Base-by-base conservation (phyloP, 2,113 vertebrate species). In the Naja naja region DNA sequence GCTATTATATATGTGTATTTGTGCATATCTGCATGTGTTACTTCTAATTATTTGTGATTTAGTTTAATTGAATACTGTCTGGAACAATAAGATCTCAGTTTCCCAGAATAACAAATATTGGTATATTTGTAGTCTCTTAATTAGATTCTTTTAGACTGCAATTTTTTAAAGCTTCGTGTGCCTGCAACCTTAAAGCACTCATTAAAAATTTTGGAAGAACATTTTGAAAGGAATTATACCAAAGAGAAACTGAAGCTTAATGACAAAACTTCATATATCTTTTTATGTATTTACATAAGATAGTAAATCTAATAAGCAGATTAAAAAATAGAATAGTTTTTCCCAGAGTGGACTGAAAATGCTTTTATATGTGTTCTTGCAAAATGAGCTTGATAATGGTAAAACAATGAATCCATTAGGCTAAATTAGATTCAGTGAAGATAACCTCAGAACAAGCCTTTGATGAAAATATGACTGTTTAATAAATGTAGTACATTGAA, bases 261-360 rank as follows among this genome's bases (percentile, higher is more conserved):
- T 96, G 94, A 94, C 95, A 95, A 93, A 95, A 93, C 90, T 96
- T 97, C 96, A 92, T 95, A 94, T 97, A 96, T 95, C 95, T 95
- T 81, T 85, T 27, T 91, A 93, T 96, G 90, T 95, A 95, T 94
- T 94, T 93, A 93, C 95, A 94, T 95, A 91, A 95, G 91, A 94
- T 96, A 93, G 87, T 95, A 94, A 96, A 95, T 95, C 88, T 92
- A 93, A 23, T 86, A 94, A 95, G 94, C 2, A 93, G 92, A 92
- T 2, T 3, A 1, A 23, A 96, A 89, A 93, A 89, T 93, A 95
- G 93, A 74, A 85, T 47, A 88, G 5, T 91, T 96, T 96, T 94
- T 95, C 95, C 95, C 64, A 60, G 96, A 95, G 95, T 85, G 34
- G 54, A 90, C 95, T 95, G 94, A 94, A 94, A 96, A 96, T 88